A percentile compares a stretch with the other conserved stretches of the same genome.
Evolutionary conservation across 2,888 invertebrate species (phyloP).

Genomic region (Volucella inflata): DNA sequence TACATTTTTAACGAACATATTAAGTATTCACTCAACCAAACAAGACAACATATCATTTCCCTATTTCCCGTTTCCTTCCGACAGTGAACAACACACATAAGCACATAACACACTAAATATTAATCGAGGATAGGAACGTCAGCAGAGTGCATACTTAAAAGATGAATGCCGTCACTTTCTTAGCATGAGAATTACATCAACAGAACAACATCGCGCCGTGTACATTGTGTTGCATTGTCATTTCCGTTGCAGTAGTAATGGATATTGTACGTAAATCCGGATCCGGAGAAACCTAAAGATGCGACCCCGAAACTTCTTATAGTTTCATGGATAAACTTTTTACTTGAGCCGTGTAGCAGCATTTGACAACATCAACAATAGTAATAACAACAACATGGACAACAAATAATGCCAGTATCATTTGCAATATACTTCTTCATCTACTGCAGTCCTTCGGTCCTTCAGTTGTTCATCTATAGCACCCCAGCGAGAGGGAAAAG

Average conservation of each 20-base stretch:
- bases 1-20: too few relatives aligned
- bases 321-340: constrained; percentile 52
- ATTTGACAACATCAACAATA: constrained; percentile 37
- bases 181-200: constrained; percentile 8
- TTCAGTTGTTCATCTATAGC: too few relatives aligned
- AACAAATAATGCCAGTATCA: constrained; percentile 9
- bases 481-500: too few relatives aligned
- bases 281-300: not conserved
- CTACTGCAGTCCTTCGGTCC: not conserved
- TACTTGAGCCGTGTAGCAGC: constrained; percentile 28
- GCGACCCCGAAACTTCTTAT: constrained; percentile 40
- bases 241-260: constrained; percentile 27
- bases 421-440: constrained; percentile 5
- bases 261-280: not conserved
- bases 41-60: too few relatives aligned
- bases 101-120: too few relatives aligned
- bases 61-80: too few relatives aligned
- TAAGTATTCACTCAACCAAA: too few relatives aligned
- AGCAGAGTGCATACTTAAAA: constrained; percentile 4
- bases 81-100: too few relatives aligned
- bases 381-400: constrained; percentile 1
- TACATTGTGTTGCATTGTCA: constrained; percentile 49
- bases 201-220: constrained; percentile 5
- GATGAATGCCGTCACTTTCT: constrained; percentile 8
- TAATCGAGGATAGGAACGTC: too few relatives aligned